Conservation (phyloP, 1,140 invertebrate species). For the Drosophila ohnishii region DNA sequence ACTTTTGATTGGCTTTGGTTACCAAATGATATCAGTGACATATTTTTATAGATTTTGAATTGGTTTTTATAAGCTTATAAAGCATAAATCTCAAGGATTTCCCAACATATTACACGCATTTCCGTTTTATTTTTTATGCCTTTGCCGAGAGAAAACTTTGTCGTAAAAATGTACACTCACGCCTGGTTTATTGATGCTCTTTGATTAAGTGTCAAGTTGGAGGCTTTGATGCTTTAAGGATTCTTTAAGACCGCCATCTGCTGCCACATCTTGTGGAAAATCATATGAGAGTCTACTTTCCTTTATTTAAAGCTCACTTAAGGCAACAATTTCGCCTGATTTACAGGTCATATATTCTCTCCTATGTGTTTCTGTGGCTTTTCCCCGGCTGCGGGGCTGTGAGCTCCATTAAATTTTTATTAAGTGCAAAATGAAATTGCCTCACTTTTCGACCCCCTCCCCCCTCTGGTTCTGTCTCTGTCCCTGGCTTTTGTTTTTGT, state of each 20-base stretch:
- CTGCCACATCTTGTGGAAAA: slow-evolving; percentile 15
- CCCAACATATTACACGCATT: slow-evolving; percentile 41
- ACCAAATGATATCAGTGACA: slow-evolving; percentile 32
- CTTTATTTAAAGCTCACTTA: slow-evolving; percentile 56
- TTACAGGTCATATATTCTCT: slow-evolving; percentile 38
- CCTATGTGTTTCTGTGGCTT: slow-evolving; percentile 37
- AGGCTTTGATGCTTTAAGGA: slow-evolving; percentile 13
- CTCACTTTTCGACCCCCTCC: slow-evolving; percentile 42
- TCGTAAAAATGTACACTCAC: slow-evolving; percentile 43
- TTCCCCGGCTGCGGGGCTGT: slow-evolving; percentile 7
- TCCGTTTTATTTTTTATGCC: slow-evolving; percentile 45
- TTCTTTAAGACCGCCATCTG: slow-evolving; percentile 11
- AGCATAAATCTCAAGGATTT: background rate
- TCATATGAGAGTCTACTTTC: slow-evolving; percentile 26
- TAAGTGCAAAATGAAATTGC: slow-evolving; percentile 77
- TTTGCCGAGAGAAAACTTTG: slow-evolving; percentile 14
- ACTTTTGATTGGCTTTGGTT: slow-evolving; percentile 44
- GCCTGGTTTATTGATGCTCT: slow-evolving; percentile 45
- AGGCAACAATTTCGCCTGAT: slow-evolving; percentile 51
- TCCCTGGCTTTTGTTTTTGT: slow-evolving; percentile 39
- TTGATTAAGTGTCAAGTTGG: slow-evolving; percentile 50
- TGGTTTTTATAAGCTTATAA: background rate
- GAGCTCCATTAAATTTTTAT: slow-evolving; percentile 70
- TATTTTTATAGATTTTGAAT: slow-evolving; percentile 32
- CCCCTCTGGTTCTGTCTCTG: background rate